phyloP scores from a whole-genome alignment of 1,140 invertebrate genomes.

The Pygmarrhopalites habei region DNA sequence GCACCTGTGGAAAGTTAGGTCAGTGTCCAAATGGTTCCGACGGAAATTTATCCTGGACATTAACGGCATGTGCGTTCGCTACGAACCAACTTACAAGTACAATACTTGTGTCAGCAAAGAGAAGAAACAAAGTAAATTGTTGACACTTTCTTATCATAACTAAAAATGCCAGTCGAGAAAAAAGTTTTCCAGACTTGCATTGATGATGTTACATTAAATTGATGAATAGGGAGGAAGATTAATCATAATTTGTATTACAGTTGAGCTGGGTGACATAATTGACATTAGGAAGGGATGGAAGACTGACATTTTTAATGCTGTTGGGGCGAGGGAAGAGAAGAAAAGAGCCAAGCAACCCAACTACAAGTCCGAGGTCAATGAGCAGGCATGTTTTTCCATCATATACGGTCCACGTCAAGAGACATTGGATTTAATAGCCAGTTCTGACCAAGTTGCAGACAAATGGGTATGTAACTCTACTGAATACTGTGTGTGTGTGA shows the following conservation, averaged over 20 bases:
- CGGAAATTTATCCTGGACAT: conserved; percentile 42
- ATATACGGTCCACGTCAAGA: conserved; percentile 45
- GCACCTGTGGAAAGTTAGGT: conserved; percentile 44
- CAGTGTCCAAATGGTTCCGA: conserved; percentile 42
- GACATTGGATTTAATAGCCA: conserved; percentile 47
- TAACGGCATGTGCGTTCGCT: conserved; percentile 40
- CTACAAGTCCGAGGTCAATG: conserved; percentile 41
- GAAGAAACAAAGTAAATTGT: conserved; percentile 37
- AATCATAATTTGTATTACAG: conserved; percentile 30
- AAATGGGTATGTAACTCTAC: conserved; percentile 49
- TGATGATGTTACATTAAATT: not conserved
- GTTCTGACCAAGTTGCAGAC: conserved; percentile 44
- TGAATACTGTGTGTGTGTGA: too few relatives aligned
- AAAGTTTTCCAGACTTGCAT: not conserved
- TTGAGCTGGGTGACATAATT: conserved; percentile 45
- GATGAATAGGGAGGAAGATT: too few relatives aligned
- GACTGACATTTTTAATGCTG: conserved; percentile 48
- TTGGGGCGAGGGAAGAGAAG: conserved; percentile 41
- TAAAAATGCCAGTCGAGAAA: not conserved
- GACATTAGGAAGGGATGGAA: conserved; percentile 48
- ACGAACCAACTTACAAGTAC: conserved; percentile 42
- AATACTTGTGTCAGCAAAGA: conserved; percentile 38
- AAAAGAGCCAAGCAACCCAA: conserved; percentile 35
- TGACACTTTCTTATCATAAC: not conserved
- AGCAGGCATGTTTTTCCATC: conserved; percentile 49